Base-by-base conservation (phyloP, 2,888 invertebrate species). In the Altica lythri region DNA sequence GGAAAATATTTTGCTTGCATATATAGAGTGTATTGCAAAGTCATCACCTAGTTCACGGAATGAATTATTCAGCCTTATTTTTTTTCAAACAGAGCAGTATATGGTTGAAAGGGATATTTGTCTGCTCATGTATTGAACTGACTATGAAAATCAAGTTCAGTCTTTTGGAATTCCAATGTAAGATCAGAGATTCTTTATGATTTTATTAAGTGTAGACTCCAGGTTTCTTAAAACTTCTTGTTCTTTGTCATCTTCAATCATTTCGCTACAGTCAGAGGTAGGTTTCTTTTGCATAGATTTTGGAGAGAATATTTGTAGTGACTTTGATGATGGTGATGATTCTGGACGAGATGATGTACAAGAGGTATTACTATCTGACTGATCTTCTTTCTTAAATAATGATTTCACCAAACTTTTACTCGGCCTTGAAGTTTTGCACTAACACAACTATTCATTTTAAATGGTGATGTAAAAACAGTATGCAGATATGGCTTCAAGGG, bases 11-110 rank as follows among this genome's bases (percentile, higher is more conserved):
- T n/a, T n/a, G n/a, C n/a, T n/a, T n/a, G n/a, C n/a, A n/a, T n/a
- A n/a, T n/a, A n/a, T n/a, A 37, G 12, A 4, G n/a, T 16, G 14
- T 9, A 40, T 40, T 37, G 25, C 2, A 56, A 53, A 42, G 6
- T 37, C 43, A 45, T 53, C 53, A 10, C 22, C 46, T 27, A 53
- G 38, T 30, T 46, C 50, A 27, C 12, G 12, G 13, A 43, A 43
- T 19, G 10, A n/a, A 25, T 16, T 51, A 14, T 51, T 43, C 9
- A 44, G 38, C 25, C 22, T 19, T 22, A 25, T 22, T 42, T 42
- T 42, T 22, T 42, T 22, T n/a, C n/a, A n/a, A n/a, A n/a, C n/a
- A n/a, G n/a, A n/a, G n/a, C n/a, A n/a, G n/a, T n/a, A n/a, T n/a
- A n/a, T n/a, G n/a, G n/a, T n/a, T n/a, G n/a, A n/a, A n/a, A n/a